These are phyloP conservation scores for Orchesella cincta DNA, from an alignment of 1,140 invertebrate species.

Conservation along the genomic window DNA sequence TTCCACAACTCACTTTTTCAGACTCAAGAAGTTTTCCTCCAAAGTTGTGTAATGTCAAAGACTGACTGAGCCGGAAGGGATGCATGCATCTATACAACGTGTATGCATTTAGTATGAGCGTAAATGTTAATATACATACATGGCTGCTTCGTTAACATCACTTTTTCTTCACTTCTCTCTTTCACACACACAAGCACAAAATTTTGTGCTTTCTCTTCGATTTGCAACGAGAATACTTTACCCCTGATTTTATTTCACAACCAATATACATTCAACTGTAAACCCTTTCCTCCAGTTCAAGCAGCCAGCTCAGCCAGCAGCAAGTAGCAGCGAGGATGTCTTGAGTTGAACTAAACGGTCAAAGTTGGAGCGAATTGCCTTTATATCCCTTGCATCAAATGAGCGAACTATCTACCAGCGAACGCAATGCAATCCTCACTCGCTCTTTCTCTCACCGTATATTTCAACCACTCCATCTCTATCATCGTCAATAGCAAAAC, in stretches of 20 bases:
- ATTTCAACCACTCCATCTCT: not conserved
- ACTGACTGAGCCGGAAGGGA: conserved; percentile 23
- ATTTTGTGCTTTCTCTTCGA: not conserved
- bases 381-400: conserved; percentile 12
- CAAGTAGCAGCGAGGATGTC: conserved; percentile 12
- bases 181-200: conserved; percentile 4
- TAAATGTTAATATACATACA: not conserved
- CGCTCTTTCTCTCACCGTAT: not conserved
- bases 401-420: too few species aligned
- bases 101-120: not conserved
- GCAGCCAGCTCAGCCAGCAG: conserved; percentile 17
- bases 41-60: conserved; percentile 1
- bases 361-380: not conserved
- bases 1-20: conserved; percentile 24
- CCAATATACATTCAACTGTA: too few species aligned
- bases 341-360: conserved; percentile 12
- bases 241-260: too few species aligned
- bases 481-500: not conserved
- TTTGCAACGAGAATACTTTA: not conserved
- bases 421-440: too few species aligned
- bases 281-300: not conserved
- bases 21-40: conserved; percentile 3
- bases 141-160: not conserved
- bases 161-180: not conserved
- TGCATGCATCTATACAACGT: not conserved